Percentiles rank a stretch among this genome's conserved stretches.
phyloP scores from a whole-genome alignment of 2,113 vertebrate species.

The Siphamia tubifer region DNA sequence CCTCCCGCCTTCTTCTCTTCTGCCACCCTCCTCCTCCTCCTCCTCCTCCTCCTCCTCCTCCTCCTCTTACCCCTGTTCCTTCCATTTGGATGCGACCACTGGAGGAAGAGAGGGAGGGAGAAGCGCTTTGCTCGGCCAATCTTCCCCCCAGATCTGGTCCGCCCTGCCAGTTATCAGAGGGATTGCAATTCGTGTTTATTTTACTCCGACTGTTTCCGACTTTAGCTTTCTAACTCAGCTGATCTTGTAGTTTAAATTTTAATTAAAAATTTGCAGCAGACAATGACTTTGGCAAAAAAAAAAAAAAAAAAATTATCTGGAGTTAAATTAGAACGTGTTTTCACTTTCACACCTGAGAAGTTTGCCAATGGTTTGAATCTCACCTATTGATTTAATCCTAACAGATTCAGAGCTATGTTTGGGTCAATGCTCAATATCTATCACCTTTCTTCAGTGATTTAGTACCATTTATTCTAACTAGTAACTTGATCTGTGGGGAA shows the following conservation, averaged over 20 bases:
- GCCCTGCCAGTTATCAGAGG: constrained; percentile 14
- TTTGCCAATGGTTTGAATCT: constrained; percentile 24
- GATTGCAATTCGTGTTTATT: constrained; percentile 33
- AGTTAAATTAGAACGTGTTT: constrained; percentile 6
- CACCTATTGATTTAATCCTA: neutral
- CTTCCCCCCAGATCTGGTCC: constrained; percentile 28
- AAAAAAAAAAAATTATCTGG: neutral
- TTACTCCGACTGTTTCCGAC: constrained; percentile 6
- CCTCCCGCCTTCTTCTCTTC: constrained; percentile 8
- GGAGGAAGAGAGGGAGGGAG: neutral
- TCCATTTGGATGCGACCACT: constrained; percentile 54
- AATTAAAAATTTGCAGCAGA: constrained; percentile 6
- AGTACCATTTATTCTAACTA: too few species aligned
- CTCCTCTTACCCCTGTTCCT: constrained; percentile 25
- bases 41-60: neutral
- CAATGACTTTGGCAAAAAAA: neutral
- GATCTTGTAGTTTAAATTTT: constrained; percentile 20
- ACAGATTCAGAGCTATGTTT: neutral
- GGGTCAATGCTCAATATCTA: too few species aligned
- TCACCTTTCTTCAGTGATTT: too few species aligned
- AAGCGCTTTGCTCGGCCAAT: constrained; percentile 29
- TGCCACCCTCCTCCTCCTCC: neutral
- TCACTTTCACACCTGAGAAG: constrained; percentile 28
- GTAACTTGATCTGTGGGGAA: too few species aligned
- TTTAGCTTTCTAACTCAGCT: constrained; percentile 36